Evolutionary conservation across 2,113 vertebrate species (phyloP), one percentile per base, ranked within the genome.

Genomic region (Tursiops truncatus): DNA sequence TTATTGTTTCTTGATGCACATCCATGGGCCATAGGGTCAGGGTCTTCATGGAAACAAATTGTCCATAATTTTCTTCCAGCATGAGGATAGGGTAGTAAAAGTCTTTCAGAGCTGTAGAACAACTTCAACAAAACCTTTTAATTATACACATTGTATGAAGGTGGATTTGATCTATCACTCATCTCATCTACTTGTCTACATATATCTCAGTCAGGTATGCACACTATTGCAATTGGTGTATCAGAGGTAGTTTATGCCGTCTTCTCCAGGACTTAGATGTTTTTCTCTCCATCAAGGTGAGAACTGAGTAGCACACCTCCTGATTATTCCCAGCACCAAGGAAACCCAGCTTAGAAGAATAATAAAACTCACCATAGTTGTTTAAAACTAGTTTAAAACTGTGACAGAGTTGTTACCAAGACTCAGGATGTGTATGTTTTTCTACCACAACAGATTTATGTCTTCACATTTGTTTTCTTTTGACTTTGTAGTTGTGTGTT

Each of bases 1-100:
- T 97, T 84, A 6, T 76, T 90, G 71, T 95, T 86, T 92, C 83
- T 67, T 92, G 44, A 11, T 41, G 74, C 28, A 74, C 23, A 88
- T 77, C 60, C 1, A 33, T 86, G 21, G 38, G 36, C 85, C 93
- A 81, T 56, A 26, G 56, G 23, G 4, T 60, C n/a, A 53, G 81
- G 26, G 10, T 90, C 25, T 92, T 89, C n/a, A 47, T 91, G 60
- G 79, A 97, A 97, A 93, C 77, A 86, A 81, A 94, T 77, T 50
- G 50, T 73, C 96, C 68, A 12, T 2, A 83, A 63, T 56, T 62
- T 2, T 0, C 38, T 83, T 58, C 8, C 53, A 56, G 6, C 50
- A 2, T 65, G 44, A 87, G 23, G 10, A 77, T 68, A 89, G 60
- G 36, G 28, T 41, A 87, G 47, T 79, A 91, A 17, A 90, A 28